phyloP scores from a whole-genome alignment of 2,888 invertebrate genomes.

The Elysia crispata region DNA sequence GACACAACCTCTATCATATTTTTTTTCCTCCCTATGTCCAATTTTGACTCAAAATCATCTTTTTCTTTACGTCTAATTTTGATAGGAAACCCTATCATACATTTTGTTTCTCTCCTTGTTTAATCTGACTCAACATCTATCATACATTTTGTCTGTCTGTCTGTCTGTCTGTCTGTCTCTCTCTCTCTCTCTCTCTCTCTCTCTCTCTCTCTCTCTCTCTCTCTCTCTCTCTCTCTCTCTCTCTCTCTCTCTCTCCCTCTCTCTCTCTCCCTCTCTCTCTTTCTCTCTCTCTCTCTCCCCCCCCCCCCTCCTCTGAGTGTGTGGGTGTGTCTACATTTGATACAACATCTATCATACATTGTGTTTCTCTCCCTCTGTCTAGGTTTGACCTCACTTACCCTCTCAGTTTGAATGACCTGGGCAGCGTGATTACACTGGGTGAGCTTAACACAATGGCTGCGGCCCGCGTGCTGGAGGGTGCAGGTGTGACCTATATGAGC shows the following conservation, averaged over 20 bases:
- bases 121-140: too few species aligned
- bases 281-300: too few species aligned
- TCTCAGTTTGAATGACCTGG: constrained; percentile 60
- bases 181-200: not conserved
- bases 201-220: too few species aligned
- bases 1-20: too few species aligned
- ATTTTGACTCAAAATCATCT: too few species aligned
- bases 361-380: not conserved
- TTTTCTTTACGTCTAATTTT: too few species aligned
- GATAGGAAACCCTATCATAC: too few species aligned
- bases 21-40: too few species aligned
- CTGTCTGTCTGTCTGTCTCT: not conserved
- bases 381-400: constrained; percentile 33
- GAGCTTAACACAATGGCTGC: constrained; percentile 66
- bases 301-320: not conserved
- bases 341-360: not conserved
- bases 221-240: too few species aligned
- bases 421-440: constrained; percentile 71
- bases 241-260: too few species aligned
- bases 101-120: too few species aligned
- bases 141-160: constrained; percentile 12
- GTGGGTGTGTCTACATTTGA: constrained; percentile 21
- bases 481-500: constrained; percentile 79
- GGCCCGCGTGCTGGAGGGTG: constrained; percentile 79
- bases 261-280: too few species aligned